A percentile compares a stretch with the other conserved stretches of the same genome.
Conservation (phyloP, 1,140 invertebrate genomes). For the Drosophila punjabiensis region DNA sequence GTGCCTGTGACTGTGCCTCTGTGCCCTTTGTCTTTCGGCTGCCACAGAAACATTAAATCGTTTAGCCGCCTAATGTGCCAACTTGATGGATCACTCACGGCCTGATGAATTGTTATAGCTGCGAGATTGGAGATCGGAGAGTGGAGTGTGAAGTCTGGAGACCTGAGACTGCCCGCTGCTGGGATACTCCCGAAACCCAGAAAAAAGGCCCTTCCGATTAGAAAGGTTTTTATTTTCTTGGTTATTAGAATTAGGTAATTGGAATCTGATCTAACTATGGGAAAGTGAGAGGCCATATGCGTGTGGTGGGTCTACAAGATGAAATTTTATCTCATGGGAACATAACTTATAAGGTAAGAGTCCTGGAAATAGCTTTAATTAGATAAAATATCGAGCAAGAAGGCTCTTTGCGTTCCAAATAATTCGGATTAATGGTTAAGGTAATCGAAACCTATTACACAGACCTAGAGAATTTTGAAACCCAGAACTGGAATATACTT, state of each 20-base stretch:
- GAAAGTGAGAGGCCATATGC: constrained; percentile 23
- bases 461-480: too few species aligned
- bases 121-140: constrained; percentile 11
- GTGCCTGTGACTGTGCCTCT: background rate
- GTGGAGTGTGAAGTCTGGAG: constrained; percentile 9
- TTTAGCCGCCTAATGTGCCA: constrained; percentile 83
- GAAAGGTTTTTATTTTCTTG: constrained; percentile 38
- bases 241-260: constrained; percentile 46
- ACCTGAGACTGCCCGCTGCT: constrained; percentile 62
- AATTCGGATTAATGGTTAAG: background rate
- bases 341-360: background rate
- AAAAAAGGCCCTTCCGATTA: constrained; percentile 39
- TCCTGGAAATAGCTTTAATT: background rate
- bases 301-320: constrained; percentile 34
- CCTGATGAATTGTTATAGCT: constrained; percentile 51
- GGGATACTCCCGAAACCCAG: constrained; percentile 33
- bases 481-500: too few species aligned
- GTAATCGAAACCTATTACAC: too few species aligned
- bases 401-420: background rate
- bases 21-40: constrained; percentile 22
- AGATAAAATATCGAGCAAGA: background rate
- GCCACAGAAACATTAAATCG: constrained; percentile 58
- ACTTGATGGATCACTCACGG: constrained; percentile 76
- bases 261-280: constrained; percentile 45
- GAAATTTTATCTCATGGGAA: constrained; percentile 47